phyloP scores from a whole-genome alignment of 2,797 vertebrate species.

The Delichon dasypus region DNA sequence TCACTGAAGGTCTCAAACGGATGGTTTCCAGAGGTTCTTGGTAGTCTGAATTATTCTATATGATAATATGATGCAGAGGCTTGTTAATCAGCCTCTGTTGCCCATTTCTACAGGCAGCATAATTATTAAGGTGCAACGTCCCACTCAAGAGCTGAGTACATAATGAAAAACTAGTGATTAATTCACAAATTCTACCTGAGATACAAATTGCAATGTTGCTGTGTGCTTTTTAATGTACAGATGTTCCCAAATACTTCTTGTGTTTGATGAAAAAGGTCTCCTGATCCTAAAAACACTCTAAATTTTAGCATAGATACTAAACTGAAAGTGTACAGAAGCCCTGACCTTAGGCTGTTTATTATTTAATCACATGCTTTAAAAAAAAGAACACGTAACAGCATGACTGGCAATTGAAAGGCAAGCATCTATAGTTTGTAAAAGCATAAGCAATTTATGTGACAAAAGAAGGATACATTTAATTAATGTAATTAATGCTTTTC shows the following conservation, averaged over 20 bases:
- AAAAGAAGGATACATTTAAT: background rate
- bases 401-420: background rate
- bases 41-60: background rate
- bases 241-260: background rate
- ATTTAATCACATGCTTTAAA: background rate
- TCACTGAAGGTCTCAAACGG: background rate
- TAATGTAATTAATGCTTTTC: background rate
- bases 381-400: background rate
- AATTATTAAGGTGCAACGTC: background rate
- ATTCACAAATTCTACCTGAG: slow-evolving; percentile 18
- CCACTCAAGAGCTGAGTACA: background rate
- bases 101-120: background rate
- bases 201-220: background rate
- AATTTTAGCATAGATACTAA: background rate
- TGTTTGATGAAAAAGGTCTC: background rate
- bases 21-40: background rate
- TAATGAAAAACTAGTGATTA: slow-evolving; percentile 8
- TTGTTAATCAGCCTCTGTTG: slow-evolving; percentile 16
- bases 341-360: background rate
- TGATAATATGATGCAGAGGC: background rate
- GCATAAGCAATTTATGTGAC: background rate
- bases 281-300: background rate
- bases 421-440: background rate
- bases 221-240: background rate
- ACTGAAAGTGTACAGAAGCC: background rate